Base-by-base conservation (phyloP, 1,140 invertebrate species). In the Procambarus clarkii region DNA sequence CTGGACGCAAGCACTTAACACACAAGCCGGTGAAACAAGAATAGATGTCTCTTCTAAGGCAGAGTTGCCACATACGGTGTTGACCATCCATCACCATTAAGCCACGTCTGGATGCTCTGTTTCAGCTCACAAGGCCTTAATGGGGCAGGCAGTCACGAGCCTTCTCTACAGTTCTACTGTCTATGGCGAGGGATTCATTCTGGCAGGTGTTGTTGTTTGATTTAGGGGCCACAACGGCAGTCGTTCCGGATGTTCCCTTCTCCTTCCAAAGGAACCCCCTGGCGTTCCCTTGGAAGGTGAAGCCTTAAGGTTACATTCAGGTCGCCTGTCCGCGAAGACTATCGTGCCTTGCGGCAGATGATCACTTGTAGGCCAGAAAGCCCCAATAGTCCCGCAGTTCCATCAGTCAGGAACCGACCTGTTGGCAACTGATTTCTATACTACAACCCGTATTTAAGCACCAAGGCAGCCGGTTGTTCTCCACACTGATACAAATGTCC, bases 61-160 rank as follows among this genome's bases (percentile, higher is more conserved):
- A 2, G 21, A n/a, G 83, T 86, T 74, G 71, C n/a, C 45, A 50
- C 69, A 34, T 46, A 74, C 13, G 83, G 83, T 46, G 71, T 76
- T 45, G 76, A 50, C 5, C 69, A 86, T 86, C 46, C 83, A 50
- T 76, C 83, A 86, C n/a, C 69, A 86, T 86, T 86, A 86, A 69
- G 45, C 3, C 9, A 13, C 83, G 69, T 86, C 71, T 76, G 71
- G 24, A 18, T 86, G 83, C 76, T 86, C 54, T 71, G 45, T 86
- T 86, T 86, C 71, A 50, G 18, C 71, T 18, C 34, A 34, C 34
- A 34, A 34, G 34, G 34, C 34, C 34, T 69, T 86, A 64, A 86
- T 86, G 83, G 71, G 44, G 13, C 71, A 34, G 34, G 83, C 71
- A 86, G 76, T 86, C 24, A 64, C 46, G 69, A 58, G 69, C 45